Percentiles rank a stretch among this genome's conserved stretches.
Conservation (phyloP, 2,888 invertebrate species). For the Pinctada fucata region DNA sequence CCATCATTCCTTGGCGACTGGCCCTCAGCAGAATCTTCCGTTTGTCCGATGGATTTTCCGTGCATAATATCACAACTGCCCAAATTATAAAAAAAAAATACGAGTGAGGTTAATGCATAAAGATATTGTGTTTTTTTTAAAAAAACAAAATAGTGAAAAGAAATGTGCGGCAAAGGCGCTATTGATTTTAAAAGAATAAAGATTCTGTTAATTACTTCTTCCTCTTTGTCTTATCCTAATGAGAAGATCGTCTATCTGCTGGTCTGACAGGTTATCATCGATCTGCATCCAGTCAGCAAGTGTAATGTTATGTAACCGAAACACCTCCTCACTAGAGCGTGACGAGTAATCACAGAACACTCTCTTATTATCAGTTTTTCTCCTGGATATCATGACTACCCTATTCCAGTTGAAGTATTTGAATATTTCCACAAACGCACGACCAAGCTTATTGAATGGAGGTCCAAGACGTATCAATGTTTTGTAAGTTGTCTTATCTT, state of each 20-base stretch:
- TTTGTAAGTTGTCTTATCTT: constrained; percentile 59
- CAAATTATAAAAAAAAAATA: constrained; percentile 2
- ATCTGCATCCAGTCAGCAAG: constrained; percentile 59
- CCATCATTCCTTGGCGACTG: constrained; percentile 56
- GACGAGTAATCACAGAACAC: constrained; percentile 69
- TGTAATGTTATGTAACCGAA: constrained; percentile 51
- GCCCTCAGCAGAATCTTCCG: constrained; percentile 55
- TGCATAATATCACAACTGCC: constrained; percentile 63
- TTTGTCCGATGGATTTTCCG: constrained; percentile 50
- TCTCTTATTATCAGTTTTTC: constrained; percentile 51
- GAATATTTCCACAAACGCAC: constrained; percentile 55
- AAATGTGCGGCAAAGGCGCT: too few relatives aligned
- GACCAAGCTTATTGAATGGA: constrained; percentile 63
- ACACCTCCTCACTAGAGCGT: constrained; percentile 50
- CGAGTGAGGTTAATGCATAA: too few relatives aligned
- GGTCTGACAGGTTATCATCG: constrained; percentile 47
- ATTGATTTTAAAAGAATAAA: too few relatives aligned
- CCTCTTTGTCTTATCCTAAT: constrained; percentile 53
- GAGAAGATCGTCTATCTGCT: constrained; percentile 55
- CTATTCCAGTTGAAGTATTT: constrained; percentile 56
- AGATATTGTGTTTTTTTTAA: too few relatives aligned
- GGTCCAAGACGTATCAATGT: constrained; percentile 65
- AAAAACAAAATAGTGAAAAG: too few relatives aligned
- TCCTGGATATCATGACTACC: constrained; percentile 58
- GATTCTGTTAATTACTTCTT: constrained; percentile 54